Base-by-base conservation (phyloP, 2,888 invertebrate species). In the Phyllotreta cruciferae region DNA sequence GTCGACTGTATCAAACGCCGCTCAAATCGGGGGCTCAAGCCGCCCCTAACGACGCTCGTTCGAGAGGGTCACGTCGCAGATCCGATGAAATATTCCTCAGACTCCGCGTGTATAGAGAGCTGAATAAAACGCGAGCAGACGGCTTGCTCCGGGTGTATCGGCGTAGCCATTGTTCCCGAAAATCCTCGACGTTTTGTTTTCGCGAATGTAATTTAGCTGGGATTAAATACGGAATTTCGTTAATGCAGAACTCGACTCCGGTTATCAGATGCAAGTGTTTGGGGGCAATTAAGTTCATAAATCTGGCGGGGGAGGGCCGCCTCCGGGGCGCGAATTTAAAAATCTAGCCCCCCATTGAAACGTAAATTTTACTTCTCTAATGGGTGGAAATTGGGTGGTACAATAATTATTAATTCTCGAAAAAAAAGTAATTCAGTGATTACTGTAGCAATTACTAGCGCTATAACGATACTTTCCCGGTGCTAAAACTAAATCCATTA, bases 211-310 rank as follows among this genome's bases (percentile, higher is more conserved):
- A 69, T 69, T 69, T 64, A 69, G 62, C 66, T 63, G 11, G 62
- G 64, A 60, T 63, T 69, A 61, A 67, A 67, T 63, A 57, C 63
- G 56, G 66, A 65, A 65, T 68, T 65, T 65, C 56, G 61, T 64
- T 60, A 61, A 64, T 68, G 64, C 56, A 66, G 62, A 57, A 58
- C 52, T 57, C 49, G 54, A 45, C 56, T 37, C 37, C 56, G 66
- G 63, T 64, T 60, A 66, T 62, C 58, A 42, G 62, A 56, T 56
- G 56, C 56, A 55, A 56, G 50, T 14, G 50, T 45, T 53, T 24
- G 24, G 24, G 50, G 42, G 56, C 55, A 55, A 60, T 60, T 66
- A 60, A 63, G 14, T 66, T 60, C 58, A 58, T 65, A 56, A 56
- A 56, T 56, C 52, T 52, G 13, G 36, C 37, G 3, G 41, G 34